phyloP scores from a whole-genome alignment of 2,888 invertebrate genomes.

The Epirrhoe alternata region DNA sequence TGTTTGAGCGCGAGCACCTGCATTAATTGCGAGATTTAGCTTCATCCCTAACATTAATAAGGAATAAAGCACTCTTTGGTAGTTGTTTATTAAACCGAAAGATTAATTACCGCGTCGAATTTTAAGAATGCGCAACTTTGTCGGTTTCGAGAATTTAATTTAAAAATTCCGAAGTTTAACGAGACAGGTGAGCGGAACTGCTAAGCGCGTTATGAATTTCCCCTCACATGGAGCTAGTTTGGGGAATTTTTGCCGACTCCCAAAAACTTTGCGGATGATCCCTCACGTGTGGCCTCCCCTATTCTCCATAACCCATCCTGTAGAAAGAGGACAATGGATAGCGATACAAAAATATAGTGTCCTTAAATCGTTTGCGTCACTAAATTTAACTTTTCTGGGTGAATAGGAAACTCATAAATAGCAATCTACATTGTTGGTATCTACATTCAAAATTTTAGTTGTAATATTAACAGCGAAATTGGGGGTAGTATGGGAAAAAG shows the following conservation, averaged over 20 bases:
- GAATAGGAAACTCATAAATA: no score
- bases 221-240: constrained; percentile 74
- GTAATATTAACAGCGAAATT: no score
- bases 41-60: constrained; percentile 78
- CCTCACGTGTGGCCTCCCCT: constrained; percentile 59
- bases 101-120: constrained; percentile 75
- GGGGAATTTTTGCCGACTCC: constrained; percentile 75
- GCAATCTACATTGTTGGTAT: no score
- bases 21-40: constrained; percentile 82
- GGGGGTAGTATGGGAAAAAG: no score
- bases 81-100: constrained; percentile 74
- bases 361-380: neutral
- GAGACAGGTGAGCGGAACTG: constrained; percentile 82
- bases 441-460: no score
- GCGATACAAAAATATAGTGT: neutral
- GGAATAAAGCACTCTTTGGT: constrained; percentile 71
- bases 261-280: constrained; percentile 75
- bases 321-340: neutral
- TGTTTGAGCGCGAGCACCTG: constrained; percentile 70
- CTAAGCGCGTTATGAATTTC: constrained; percentile 83
- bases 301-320: constrained; percentile 24
- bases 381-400: neutral
- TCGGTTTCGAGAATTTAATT: constrained; percentile 81
- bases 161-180: constrained; percentile 84
- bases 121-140: constrained; percentile 82